Conservation (phyloP, 2,797 vertebrate genomes). For the Chloroceryle amazona region DNA sequence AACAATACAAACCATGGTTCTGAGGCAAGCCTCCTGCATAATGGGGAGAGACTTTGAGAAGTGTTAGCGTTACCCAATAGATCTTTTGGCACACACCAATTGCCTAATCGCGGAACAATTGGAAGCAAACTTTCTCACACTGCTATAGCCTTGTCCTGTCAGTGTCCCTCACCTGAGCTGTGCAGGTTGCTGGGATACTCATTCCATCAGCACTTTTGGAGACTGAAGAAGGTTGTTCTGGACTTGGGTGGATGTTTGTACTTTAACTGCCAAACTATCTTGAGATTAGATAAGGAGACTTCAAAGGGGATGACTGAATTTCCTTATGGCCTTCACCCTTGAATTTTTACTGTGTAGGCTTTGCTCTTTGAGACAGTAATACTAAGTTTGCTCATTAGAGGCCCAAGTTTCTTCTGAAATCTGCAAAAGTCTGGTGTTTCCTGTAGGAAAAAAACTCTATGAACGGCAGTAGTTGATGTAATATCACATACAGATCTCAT, state of each 20-base stretch:
- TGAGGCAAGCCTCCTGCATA: not conserved
- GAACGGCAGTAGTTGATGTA: not conserved
- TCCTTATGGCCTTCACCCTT: accelerated
- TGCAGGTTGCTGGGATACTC: not conserved
- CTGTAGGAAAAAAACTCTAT: not conserved
- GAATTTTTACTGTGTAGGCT: not conserved
- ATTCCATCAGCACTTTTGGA: not conserved
- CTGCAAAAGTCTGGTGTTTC: not conserved
- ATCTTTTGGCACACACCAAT: not conserved
- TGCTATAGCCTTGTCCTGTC: not conserved
- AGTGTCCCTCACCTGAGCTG: not conserved
- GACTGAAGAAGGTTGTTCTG: not conserved
- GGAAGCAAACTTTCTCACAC: not conserved
- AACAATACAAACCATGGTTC: not conserved
- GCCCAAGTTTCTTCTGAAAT: not conserved
- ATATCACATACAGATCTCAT: not conserved
- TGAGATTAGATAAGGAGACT: not conserved
- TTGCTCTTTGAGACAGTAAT: not conserved
- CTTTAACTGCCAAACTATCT: not conserved
- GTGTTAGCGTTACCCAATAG: not conserved
- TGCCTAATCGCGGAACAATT: not conserved
- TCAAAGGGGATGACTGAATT: not conserved
- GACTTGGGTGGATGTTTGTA: not conserved
- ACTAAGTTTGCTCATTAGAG: not conserved
- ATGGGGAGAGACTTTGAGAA: not conserved